A percentile compares a stretch with the other conserved stretches of the same genome.
Conservation (phyloP, 2,888 invertebrate species). For the Scelioninae gen. 1 region DNA sequence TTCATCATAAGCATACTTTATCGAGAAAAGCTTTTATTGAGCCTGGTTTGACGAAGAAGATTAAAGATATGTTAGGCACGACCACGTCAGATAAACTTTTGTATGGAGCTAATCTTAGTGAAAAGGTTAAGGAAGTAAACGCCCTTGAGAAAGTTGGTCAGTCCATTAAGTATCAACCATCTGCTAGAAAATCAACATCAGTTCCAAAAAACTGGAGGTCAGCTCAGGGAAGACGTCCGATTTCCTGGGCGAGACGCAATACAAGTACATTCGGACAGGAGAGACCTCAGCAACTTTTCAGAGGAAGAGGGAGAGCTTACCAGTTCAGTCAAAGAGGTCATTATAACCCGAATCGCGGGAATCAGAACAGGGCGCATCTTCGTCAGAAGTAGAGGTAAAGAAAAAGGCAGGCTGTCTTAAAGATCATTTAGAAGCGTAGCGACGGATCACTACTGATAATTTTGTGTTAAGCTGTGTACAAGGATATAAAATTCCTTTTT, state of each 20-base stretch:
- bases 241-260: conserved; percentile 18
- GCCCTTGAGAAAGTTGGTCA: conserved; percentile 5
- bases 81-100: conserved; percentile 16
- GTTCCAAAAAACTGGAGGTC: conserved; percentile 32
- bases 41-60: conserved; percentile 17
- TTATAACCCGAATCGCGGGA: conserved; percentile 1
- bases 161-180: background rate
- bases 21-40: conserved; percentile 35
- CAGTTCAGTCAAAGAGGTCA: background rate
- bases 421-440: conserved; percentile 22
- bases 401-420: conserved; percentile 35
- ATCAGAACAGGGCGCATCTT: conserved; percentile 1
- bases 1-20: conserved; percentile 22
- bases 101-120: conserved; percentile 18
- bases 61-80: conserved; percentile 24
- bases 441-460: conserved; percentile 30
- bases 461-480: conserved; percentile 15
- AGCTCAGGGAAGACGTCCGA: conserved; percentile 23
- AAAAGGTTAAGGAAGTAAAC: conserved; percentile 22
- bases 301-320: conserved; percentile 4
- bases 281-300: conserved; percentile 1
- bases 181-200: background rate
- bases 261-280: conserved; percentile 8
- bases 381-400: conserved; percentile 37
- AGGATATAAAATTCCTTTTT: conserved; percentile 42